phyloP scores from a whole-genome alignment of 2,797 vertebrate genomes.

The Neosilurus mollespiculum region DNA sequence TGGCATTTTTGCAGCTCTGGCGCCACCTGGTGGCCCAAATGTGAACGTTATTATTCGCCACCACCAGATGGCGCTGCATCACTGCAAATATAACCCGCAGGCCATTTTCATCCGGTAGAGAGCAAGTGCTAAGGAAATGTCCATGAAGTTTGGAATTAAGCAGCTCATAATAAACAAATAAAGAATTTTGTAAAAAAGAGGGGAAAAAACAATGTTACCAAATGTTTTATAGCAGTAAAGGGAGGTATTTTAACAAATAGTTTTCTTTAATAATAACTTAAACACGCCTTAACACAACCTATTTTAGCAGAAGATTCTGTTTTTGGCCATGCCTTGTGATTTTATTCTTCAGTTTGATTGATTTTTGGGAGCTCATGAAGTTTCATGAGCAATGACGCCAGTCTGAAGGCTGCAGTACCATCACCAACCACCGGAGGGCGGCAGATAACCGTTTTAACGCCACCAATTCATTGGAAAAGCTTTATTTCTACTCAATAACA shows the following conservation, averaged over 20 bases:
- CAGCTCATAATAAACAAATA: too few species aligned
- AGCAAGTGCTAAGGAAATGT: neutral
- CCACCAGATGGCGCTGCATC: constrained; percentile 22
- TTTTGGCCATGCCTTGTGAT: neutral
- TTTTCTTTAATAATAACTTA: neutral
- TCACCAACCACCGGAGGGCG: neutral
- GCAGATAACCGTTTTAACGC: neutral
- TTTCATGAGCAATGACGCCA: too few species aligned
- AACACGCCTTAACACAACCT: neutral
- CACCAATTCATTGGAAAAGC: neutral
- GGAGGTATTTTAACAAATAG: neutral
- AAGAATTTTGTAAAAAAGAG: too few species aligned
- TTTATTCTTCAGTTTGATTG: too few species aligned
- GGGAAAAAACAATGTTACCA: neutral
- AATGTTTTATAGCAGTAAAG: neutral
- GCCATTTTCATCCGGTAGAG: neutral
- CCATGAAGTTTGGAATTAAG: neutral
- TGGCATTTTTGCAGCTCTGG: neutral
- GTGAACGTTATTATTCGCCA: neutral
- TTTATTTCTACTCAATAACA: neutral
- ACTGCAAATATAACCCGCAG: neutral
- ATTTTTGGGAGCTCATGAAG: too few species aligned
- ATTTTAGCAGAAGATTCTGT: neutral
- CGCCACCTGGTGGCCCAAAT: neutral
- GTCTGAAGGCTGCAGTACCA: neutral